Base-by-base conservation (phyloP, 2,113 vertebrate species). In the Baryphthengus martii region DNA sequence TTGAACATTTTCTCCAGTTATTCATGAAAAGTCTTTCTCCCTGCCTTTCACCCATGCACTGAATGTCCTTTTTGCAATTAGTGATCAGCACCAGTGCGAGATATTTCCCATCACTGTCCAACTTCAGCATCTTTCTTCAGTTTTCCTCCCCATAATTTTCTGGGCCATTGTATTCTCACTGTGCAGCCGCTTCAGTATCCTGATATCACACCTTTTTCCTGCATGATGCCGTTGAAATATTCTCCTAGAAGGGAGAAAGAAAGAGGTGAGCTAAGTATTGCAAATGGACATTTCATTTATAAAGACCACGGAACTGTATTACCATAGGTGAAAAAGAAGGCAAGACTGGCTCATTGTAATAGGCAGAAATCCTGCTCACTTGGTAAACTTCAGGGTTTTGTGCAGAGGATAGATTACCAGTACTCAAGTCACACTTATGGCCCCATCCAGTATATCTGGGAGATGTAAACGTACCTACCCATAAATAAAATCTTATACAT, bases 101-200 rank as follows among this genome's bases (percentile, higher is more conserved):
- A 14, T 70, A 72, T 85, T 85, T 87, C n/a, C 12, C 37, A 25
- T 33, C 55, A 47, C 12, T 25, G 17, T 59, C 19, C 21, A 66
- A 0, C 53, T 78, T 66, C 31, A 53, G 23, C n/a, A 70, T 4
- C 18, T 76, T 81, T 40, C 9, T 85, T 12, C 0, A 0, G 8
- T 79, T 65, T 61, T 82, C 14, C 17, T 76, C 3, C 19, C 24
- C 1, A 0, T 52, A 65, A 47, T 91, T 83, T 82, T 76, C 33
- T 73, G 70, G 18, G 14, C 44, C 3, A 29, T 37, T 87, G 5
- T 77, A 52, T 76, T 82, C 35, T 45, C 40, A 37, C 26, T 68
- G 2, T 31, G 40, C 40, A 76, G 12, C 13, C 29, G 62, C 40
- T 79, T 74, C 24, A 15, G 9, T 76, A 52, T 56, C 11, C 13